These are phyloP conservation scores for Pollenia angustigena DNA, from an alignment of 2,888 invertebrate species.

Conservation along the genomic window DNA sequence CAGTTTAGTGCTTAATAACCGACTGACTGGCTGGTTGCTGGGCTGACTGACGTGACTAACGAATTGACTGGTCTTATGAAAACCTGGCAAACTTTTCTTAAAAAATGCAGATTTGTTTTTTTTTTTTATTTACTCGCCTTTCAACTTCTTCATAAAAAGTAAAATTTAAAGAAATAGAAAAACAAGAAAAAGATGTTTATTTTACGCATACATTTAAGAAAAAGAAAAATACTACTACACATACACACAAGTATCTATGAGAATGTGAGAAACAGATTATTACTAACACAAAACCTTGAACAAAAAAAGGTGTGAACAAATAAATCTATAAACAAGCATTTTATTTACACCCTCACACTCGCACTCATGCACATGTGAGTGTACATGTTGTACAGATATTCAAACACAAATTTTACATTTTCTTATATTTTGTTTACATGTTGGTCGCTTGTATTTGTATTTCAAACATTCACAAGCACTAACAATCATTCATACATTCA, in stretches of 20 bases:
- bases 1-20: conserved; percentile 33
- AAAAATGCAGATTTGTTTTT: conserved; percentile 54
- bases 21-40: neutral
- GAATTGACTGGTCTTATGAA: neutral
- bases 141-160: conserved; percentile 17
- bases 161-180: neutral
- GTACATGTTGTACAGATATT: conserved; percentile 13
- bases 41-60: neutral
- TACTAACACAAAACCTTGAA: conserved; percentile 28
- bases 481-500: neutral
- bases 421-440: conserved; percentile 26
- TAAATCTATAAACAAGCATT: conserved; percentile 48
- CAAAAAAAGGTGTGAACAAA: conserved; percentile 55
- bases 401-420: conserved; percentile 28
- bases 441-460: conserved; percentile 16
- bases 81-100: conserved; percentile 34
- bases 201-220: conserved; percentile 1
- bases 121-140: neutral
- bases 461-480: neutral
- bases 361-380: neutral
- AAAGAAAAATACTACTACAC: conserved; percentile 5
- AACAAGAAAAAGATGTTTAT: conserved; percentile 39
- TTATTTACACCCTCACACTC: neutral
- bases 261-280: conserved; percentile 1
- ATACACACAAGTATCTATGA: neutral